Conservation (phyloP, 2,113 vertebrate genomes). For the Zosterops hypoxanthus region DNA sequence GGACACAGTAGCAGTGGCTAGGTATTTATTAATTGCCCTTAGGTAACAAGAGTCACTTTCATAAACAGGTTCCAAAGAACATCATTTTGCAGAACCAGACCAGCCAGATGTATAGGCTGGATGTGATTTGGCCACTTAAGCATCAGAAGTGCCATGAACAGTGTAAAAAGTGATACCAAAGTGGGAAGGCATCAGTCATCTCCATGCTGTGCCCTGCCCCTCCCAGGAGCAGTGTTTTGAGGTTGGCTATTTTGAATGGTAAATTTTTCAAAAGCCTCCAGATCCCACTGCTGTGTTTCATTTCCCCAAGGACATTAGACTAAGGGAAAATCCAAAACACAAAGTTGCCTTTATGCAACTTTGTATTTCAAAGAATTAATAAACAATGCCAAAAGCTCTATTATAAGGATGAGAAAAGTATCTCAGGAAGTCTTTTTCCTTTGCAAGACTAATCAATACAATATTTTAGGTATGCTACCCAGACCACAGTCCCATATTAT, state of each 20-base stretch:
- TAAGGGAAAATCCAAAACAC: not conserved
- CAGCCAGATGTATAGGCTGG: not conserved
- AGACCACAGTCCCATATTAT: not conserved
- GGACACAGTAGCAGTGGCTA: not conserved
- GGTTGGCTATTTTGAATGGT: not conserved
- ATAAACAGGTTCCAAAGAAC: not conserved
- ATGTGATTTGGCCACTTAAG: not conserved
- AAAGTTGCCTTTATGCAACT: not conserved
- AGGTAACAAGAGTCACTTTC: not conserved
- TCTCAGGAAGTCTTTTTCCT: not conserved
- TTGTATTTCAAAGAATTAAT: not conserved
- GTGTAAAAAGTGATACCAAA: not conserved
- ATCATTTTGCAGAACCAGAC: not conserved
- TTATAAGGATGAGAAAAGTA: not conserved
- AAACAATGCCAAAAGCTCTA: not conserved
- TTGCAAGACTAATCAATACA: not conserved
- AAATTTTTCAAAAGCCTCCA: not conserved
- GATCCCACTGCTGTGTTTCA: not conserved
- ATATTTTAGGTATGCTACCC: not conserved
- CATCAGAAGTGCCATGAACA: not conserved
- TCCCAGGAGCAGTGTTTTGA: not conserved
- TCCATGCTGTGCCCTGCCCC: fast-evolving
- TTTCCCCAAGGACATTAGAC: not conserved
- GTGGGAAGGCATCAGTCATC: not conserved
- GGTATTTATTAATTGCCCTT: not conserved